These are phyloP conservation scores for Myrmecophaga tridactyla DNA, from an alignment of 2,113 vertebrate species.

Conservation along the genomic window DNA sequence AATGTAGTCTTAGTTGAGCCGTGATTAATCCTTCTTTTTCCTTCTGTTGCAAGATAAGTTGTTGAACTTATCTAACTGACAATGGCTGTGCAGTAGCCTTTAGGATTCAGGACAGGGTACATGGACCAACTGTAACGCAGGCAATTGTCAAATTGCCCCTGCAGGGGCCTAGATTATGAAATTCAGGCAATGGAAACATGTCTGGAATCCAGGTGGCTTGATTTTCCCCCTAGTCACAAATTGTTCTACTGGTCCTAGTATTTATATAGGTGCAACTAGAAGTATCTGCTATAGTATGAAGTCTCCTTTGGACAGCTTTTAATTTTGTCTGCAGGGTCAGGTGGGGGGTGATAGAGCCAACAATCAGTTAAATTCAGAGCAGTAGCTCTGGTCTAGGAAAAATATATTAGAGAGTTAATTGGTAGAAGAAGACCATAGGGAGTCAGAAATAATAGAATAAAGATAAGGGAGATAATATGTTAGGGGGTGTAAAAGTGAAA, in stretches of 20 bases:
- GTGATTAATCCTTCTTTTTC: not conserved
- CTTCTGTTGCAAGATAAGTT: not conserved
- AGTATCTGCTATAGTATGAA: not conserved
- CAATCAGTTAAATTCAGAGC: not conserved
- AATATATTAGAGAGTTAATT: not conserved
- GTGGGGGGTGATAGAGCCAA: not conserved
- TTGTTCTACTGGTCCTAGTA: not conserved
- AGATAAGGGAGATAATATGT: not conserved
- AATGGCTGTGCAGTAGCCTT: not conserved
- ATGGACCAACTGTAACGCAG: not conserved
- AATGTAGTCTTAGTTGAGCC: not conserved
- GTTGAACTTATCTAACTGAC: not conserved
- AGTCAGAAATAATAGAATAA: not conserved
- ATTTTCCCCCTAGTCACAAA: not conserved
- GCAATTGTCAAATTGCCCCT: too few species aligned
- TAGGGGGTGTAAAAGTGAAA: not conserved
- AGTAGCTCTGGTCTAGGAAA: not conserved
- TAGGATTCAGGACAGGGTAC: not conserved
- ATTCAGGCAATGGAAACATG: too few species aligned
- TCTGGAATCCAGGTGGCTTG: not conserved
- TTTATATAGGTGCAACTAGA: not conserved
- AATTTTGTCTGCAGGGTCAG: not conserved
- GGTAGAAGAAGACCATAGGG: not conserved
- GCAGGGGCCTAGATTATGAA: not conserved
- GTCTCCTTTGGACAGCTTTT: not conserved